Evolutionary conservation across 2,888 invertebrate genomes (phyloP).

Genomic region (Oeneis ivallda): DNA sequence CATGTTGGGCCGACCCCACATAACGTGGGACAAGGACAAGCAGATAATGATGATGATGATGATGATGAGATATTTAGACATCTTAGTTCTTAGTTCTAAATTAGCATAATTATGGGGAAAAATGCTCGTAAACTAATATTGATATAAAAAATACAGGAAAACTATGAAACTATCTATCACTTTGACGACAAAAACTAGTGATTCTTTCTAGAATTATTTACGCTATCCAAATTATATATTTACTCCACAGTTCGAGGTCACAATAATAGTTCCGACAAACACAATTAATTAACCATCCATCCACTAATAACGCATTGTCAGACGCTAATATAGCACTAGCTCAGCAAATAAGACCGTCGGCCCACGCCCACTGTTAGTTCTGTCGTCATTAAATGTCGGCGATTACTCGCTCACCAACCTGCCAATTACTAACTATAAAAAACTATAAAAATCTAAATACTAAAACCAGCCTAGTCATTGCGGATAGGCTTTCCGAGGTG

Average conservation of each 20-base stretch:
- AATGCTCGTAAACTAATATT: neutral
- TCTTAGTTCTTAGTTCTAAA: no score
- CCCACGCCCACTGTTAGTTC: constrained; percentile 24
- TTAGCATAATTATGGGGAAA: no score
- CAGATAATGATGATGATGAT: no score
- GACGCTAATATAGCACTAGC: neutral
- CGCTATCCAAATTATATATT: no score
- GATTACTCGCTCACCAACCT: constrained; percentile 7
- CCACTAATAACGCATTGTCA: neutral
- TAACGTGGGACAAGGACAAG: no score
- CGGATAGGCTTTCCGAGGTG: neutral
- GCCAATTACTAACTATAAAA: constrained; percentile 7
- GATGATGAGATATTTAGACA: no score
- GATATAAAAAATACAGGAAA: neutral
- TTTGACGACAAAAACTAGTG: no score
- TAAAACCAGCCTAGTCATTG: constrained; percentile 2
- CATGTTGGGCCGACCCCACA: no score
- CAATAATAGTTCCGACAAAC: neutral
- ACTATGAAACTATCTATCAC: no score
- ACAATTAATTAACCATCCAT: constrained; percentile 8
- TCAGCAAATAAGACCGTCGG: neutral
- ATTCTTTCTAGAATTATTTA: neutral
- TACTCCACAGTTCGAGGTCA: constrained; percentile 2
- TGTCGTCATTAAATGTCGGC: neutral
- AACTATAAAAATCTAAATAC: constrained; percentile 20